Percentiles rank a stretch among this genome's conserved stretches.
phyloP scores from a whole-genome alignment of 2,797 vertebrate genomes.

The Eulemur coronatus region DNA sequence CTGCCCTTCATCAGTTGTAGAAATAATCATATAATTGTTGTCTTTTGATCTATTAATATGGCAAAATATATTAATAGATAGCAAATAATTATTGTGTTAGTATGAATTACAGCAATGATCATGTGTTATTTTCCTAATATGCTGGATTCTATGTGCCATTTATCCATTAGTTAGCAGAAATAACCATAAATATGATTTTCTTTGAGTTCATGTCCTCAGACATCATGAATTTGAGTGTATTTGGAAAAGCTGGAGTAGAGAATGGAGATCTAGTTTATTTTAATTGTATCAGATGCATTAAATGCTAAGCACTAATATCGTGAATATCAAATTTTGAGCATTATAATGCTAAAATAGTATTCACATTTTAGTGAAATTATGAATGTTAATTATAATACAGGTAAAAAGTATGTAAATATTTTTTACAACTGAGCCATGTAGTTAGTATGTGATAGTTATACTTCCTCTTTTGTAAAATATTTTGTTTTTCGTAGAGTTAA shows the following conservation, averaged over 20 bases:
- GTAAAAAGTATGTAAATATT: background rate
- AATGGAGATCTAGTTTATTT: background rate
- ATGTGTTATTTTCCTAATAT: background rate
- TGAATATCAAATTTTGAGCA: background rate
- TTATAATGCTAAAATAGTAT: background rate
- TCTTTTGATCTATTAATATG: constrained; percentile 33
- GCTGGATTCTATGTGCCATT: background rate
- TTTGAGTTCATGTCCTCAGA: background rate
- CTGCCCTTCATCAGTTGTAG: background rate
- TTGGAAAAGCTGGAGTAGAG: background rate
- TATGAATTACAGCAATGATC: background rate
- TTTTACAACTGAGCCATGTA: background rate
- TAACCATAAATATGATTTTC: background rate
- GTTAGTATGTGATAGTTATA: background rate
- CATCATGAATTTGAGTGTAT: background rate
- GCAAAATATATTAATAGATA: background rate
- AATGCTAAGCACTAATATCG: background rate
- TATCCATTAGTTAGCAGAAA: background rate
- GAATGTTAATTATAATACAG: background rate
- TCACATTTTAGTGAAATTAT: background rate
- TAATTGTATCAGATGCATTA: background rate
- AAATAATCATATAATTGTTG: constrained; percentile 22
- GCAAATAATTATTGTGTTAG: background rate
- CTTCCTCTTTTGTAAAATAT: background rate
- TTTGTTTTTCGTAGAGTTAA: background rate